Evolutionary conservation across 2,113 vertebrate species (phyloP), one percentile per base, ranked within the genome.

Genomic region (Pontoporia blainvillei): DNA sequence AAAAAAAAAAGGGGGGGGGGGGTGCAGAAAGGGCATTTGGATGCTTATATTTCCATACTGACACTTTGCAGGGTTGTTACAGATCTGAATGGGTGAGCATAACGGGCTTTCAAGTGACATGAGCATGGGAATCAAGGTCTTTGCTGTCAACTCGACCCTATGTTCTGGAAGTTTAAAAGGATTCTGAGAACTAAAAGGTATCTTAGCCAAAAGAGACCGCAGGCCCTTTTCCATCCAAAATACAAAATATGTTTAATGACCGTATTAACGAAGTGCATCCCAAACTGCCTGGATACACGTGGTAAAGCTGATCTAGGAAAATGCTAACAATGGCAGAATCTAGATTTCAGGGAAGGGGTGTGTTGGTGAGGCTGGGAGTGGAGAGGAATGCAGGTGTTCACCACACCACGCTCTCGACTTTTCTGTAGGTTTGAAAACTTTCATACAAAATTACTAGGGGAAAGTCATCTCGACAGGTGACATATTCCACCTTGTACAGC

Each of bases 71-170:
- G 23, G 34, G 83, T 9, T 72, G 25, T n/a, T 36, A 6, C 4
- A 52, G 62, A 17, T 23, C 34, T 29, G 34, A 57, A 39, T 0
- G 6, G 15, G 41, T 0, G 0, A 4, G 62, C 7, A 2, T 8
- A 3, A 12, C 0, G 3, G 36, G 78, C 15, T 84, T 64, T 18
- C 3, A 21, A 62, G 69, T 6, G 27, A 8, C 0, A 0, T 8
- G 49, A 88, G 52, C 4, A 0, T 4, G 8, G 44, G 62, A n/a
- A 36, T 7, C 1, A 6, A 39, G 59, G 46, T 72, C 71, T 36
- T 1, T 64, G 44, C 17, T 34, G 13, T 41, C 27, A 41, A 90
- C 57, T 81, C 27, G 10, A 82, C 2, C 18, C 49, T 25, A 0
- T 0, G 13, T 27, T 82, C 52, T 41, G 0, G 2, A 79, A 10